Percentiles rank a stretch among this genome's conserved stretches.
Conservation (phyloP, 1,140 invertebrate genomes). For the Drosophila burlai region DNA sequence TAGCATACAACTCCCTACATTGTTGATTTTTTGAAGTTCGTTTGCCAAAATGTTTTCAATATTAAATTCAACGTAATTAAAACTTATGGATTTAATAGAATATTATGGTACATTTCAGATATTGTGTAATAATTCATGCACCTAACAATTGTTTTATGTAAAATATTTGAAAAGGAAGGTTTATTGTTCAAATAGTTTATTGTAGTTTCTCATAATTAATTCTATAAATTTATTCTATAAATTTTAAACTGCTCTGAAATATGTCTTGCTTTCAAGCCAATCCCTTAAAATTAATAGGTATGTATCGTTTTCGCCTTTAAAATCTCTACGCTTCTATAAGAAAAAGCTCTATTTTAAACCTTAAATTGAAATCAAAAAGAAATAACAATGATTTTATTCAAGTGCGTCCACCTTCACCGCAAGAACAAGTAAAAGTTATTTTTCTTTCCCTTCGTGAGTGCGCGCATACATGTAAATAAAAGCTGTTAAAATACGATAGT, state of each 20-base stretch:
- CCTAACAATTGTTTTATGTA: too few species aligned
- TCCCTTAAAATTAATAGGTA: not conserved
- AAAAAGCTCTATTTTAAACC: not conserved
- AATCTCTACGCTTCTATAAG: not conserved
- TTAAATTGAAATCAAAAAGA: not conserved
- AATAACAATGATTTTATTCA: slow-evolving; percentile 15
- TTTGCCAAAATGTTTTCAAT: not conserved
- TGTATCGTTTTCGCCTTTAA: not conserved
- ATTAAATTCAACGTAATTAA: not conserved
- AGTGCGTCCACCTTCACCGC: not conserved
- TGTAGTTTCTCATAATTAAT: too few species aligned
- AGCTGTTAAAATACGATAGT: slow-evolving; percentile 83
- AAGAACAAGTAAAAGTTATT: slow-evolving; percentile 32
- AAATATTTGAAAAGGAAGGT: too few species aligned
- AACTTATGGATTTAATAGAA: not conserved
- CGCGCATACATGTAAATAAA: slow-evolving; percentile 65
- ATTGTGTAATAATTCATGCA: not conserved
- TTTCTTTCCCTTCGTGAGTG: slow-evolving; percentile 9
- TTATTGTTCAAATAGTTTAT: too few species aligned
- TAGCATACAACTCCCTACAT: too few species aligned
- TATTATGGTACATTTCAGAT: not conserved
- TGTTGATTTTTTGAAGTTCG: not conserved
- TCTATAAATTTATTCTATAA: not conserved
- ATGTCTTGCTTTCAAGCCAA: not conserved
- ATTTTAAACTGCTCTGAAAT: too few species aligned